These are phyloP conservation scores for Pavo muticus DNA, from an alignment of 2,113 vertebrate species.

Conservation along the genomic window DNA sequence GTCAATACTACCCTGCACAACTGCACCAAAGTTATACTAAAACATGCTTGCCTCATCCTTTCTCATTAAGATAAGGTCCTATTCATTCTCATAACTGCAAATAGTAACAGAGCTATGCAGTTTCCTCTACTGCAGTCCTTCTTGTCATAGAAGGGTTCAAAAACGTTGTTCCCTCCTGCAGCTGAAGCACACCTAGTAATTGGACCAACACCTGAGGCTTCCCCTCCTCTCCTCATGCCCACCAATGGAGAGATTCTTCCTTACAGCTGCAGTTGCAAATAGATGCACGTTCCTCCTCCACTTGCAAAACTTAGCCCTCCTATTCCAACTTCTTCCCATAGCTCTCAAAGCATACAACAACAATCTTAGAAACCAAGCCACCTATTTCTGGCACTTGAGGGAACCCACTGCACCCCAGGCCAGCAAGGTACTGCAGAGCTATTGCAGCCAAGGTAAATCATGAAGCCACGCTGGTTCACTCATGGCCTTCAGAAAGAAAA, in stretches of 20 bases:
- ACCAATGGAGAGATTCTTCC: neutral
- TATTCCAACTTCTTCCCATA: neutral
- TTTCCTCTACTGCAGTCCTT: neutral
- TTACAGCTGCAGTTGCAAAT: neutral
- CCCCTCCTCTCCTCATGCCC: neutral
- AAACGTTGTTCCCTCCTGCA: neutral
- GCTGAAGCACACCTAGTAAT: neutral
- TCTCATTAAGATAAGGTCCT: neutral
- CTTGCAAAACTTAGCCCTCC: neutral
- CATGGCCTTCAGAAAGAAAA: neutral
- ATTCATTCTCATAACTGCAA: neutral
- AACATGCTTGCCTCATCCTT: neutral
- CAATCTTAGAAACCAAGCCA: neutral
- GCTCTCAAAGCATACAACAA: neutral
- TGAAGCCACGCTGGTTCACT: neutral
- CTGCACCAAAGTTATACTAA: neutral
- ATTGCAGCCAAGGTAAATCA: neutral
- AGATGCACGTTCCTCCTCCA: neutral
- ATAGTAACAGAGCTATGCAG: neutral
- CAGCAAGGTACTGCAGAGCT: neutral
- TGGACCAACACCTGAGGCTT: neutral
- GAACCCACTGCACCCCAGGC: neutral
- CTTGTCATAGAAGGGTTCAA: neutral
- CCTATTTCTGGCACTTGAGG: neutral
- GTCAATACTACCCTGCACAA: neutral